These are phyloP conservation scores for Hirtodrosophila histrioides DNA, from an alignment of 2,888 invertebrate species.

Conservation along the genomic window DNA sequence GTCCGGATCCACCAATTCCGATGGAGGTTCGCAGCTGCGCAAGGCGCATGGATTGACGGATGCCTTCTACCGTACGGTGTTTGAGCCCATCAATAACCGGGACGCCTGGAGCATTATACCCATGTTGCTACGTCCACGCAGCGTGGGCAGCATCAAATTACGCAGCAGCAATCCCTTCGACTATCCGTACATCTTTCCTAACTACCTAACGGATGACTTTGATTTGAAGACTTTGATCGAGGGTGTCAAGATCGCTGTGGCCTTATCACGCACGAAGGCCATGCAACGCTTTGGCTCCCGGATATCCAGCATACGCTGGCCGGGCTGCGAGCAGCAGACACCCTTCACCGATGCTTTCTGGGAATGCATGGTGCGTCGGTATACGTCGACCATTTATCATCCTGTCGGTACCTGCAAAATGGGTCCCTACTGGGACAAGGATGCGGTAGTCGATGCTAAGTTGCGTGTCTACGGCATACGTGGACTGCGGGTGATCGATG, in stretches of 20 bases:
- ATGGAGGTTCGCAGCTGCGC: slow-evolving; percentile 92
- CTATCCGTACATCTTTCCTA: slow-evolving; percentile 95
- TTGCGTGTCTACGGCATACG: slow-evolving; percentile 91
- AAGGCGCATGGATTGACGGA: slow-evolving; percentile 92
- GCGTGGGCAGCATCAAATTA: slow-evolving; percentile 92
- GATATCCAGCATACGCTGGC: slow-evolving; percentile 89
- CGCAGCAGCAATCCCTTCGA: slow-evolving; percentile 93
- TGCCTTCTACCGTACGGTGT: slow-evolving; percentile 90
- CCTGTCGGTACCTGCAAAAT: slow-evolving; percentile 95
- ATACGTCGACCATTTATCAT: slow-evolving; percentile 93
- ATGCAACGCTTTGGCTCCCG: slow-evolving; percentile 90
- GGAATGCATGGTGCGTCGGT: slow-evolving; percentile 94
- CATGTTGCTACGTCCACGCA: slow-evolving; percentile 92
- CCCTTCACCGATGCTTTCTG: slow-evolving; percentile 91
- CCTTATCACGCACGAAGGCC: slow-evolving; percentile 91
- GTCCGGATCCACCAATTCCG: slow-evolving; percentile 93
- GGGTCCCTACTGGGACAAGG: slow-evolving; percentile 94
- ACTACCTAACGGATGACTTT: slow-evolving; percentile 92
- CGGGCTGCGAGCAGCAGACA: slow-evolving; percentile 89
- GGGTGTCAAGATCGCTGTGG: slow-evolving; percentile 93
- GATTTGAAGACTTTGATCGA: slow-evolving; percentile 93
- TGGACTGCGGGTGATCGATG: slow-evolving; percentile 92
- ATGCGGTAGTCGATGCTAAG: slow-evolving; percentile 93
- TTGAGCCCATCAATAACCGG: slow-evolving; percentile 89
- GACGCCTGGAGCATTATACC: slow-evolving; percentile 94